These are phyloP conservation scores for Trichogramma evanescens DNA, from an alignment of 2,888 invertebrate species.

Conservation along the genomic window DNA sequence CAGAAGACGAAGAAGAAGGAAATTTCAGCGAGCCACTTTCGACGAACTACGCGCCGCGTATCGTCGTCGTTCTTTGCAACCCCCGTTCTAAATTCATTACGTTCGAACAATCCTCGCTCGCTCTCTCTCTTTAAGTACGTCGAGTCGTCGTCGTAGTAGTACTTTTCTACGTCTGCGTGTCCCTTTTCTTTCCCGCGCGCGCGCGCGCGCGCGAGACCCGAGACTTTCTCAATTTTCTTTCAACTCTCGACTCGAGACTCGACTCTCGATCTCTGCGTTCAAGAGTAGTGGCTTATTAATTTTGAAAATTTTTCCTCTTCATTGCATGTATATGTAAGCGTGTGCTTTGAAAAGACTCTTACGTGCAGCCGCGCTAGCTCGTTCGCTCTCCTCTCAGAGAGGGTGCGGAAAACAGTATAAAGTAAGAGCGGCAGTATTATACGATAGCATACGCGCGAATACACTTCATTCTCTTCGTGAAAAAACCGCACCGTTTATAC, in stretches of 20 bases:
- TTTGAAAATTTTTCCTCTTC: slow-evolving; percentile 9
- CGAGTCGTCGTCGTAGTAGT: too few species aligned
- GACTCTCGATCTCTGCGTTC: slow-evolving; percentile 1
- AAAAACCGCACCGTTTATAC: too few species aligned
- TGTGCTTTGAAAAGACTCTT: too few species aligned
- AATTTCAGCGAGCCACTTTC: too few species aligned
- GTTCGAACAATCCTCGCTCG: not conserved
- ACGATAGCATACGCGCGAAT: too few species aligned
- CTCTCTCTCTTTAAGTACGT: too few species aligned
- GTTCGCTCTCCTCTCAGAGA: not conserved
- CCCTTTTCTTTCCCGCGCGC: not conserved
- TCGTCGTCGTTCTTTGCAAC: not conserved
- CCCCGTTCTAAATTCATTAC: slow-evolving; percentile 17
- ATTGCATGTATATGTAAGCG: not conserved
- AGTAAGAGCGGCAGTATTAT: too few species aligned
- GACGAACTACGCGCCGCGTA: too few species aligned
- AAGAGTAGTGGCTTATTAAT: slow-evolving; percentile 16
- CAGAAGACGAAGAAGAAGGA: too few species aligned
- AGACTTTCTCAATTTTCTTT: not conserved
- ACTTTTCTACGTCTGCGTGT: not conserved
- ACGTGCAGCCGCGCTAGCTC: not conserved
- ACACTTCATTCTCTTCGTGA: too few species aligned
- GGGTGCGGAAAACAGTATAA: too few species aligned
- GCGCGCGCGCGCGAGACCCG: not conserved
- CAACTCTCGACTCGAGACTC: not conserved